Conservation (phyloP, 1,140 invertebrate species). For the Ceratina japonica region DNA sequence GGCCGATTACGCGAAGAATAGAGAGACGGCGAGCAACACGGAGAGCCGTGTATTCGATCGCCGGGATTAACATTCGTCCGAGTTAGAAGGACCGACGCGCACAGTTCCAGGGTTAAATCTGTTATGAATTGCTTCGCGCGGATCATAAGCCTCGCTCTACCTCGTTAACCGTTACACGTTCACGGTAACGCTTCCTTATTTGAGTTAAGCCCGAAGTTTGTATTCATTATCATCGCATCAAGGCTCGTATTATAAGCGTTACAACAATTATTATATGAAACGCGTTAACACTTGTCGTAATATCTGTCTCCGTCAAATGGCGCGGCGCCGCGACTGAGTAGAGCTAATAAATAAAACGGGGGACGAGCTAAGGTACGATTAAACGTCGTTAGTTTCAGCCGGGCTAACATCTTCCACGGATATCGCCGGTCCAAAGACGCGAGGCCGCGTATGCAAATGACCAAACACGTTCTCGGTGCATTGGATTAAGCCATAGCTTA, state of each 20-base stretch:
- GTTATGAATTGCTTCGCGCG: slow-evolving; percentile 19
- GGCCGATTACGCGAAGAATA: no score
- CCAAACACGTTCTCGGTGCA: slow-evolving; percentile 39
- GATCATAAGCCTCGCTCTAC: slow-evolving; percentile 26
- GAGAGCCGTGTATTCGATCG: background rate
- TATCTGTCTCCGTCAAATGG: no score
- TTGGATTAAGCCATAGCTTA: slow-evolving; percentile 52
- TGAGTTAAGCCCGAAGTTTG: slow-evolving; percentile 13
- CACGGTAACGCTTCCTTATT: slow-evolving; percentile 18
- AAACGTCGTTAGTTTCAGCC: background rate
- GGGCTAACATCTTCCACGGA: slow-evolving; percentile 14
- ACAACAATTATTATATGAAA: no score
- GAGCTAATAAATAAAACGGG: no score
- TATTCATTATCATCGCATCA: no score
- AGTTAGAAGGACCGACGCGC: no score
- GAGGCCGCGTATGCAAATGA: slow-evolving; percentile 45
- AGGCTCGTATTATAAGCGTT: no score
- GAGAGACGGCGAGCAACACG: no score
- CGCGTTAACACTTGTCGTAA: no score
- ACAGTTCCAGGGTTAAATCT: background rate
- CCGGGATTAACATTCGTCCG: background rate
- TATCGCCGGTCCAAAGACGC: slow-evolving; percentile 6
- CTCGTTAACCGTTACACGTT: slow-evolving; percentile 33
- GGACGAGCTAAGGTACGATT: background rate
- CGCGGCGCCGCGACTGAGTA: background rate